Evolutionary conservation across 1,140 invertebrate genomes (phyloP).

Genomic region (Phenacoccus solenopsis): DNA sequence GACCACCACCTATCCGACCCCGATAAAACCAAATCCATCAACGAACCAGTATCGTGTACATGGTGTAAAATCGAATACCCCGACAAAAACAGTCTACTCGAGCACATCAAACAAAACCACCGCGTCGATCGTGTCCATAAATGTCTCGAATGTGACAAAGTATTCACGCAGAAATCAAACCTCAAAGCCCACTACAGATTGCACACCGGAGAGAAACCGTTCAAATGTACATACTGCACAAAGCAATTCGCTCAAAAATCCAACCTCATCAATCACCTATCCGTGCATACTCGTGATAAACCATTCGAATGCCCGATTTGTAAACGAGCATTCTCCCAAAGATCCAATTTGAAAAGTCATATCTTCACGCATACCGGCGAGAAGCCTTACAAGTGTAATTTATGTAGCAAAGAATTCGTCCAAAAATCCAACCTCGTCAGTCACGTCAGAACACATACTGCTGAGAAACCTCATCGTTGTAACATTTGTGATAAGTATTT

Average conservation of each 20-base stretch:
- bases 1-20: not conserved
- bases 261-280: conserved; percentile 36
- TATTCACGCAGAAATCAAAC: conserved; percentile 26
- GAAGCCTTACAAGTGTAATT: conserved; percentile 42
- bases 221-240: conserved; percentile 44
- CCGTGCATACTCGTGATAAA: conserved; percentile 43
- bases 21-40: not conserved
- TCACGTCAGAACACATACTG: conserved; percentile 29
- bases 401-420: conserved; percentile 36
- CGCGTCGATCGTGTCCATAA: not conserved
- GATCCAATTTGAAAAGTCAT: conserved; percentile 29
- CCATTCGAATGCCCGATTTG: conserved; percentile 49
- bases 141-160: conserved; percentile 40
- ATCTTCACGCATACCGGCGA: conserved; percentile 44
- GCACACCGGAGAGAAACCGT: conserved; percentile 46
- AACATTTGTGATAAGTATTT: conserved; percentile 37
- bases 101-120: conserved; percentile 6
- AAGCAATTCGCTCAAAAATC: conserved; percentile 40
- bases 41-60: not conserved
- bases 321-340: conserved; percentile 39
- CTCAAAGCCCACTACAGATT: conserved; percentile 28
- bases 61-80: not conserved
- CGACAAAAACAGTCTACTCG: not conserved
- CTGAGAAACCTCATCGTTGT: conserved; percentile 40
- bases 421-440: conserved; percentile 27